Conservation (phyloP, 2,888 invertebrate species). For the Heliothis peltigera region DNA sequence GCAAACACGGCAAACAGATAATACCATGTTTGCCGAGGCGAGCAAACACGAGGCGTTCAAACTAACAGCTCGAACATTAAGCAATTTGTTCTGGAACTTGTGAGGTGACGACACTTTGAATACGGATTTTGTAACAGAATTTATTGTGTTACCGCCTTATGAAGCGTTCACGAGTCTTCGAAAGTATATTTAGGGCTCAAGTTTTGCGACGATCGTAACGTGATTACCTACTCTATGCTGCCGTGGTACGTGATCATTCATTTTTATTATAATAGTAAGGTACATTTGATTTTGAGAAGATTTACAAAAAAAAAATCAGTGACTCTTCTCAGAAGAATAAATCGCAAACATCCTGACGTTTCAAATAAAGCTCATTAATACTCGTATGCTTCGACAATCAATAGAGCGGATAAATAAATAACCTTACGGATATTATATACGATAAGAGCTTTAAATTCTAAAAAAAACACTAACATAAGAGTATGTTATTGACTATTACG, state of each 20-base stretch:
- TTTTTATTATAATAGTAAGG: conserved; percentile 21
- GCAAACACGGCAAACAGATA: conserved; percentile 63
- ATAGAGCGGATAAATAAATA: too few species aligned
- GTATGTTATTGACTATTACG: too few species aligned
- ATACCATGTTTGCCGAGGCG: conserved; percentile 58
- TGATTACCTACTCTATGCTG: background rate
- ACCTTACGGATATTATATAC: too few species aligned
- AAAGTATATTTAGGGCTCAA: conserved; percentile 20
- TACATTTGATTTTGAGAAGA: conserved; percentile 41
- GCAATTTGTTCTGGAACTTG: conserved; percentile 63
- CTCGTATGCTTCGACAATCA: too few species aligned
- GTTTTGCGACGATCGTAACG: conserved; percentile 3
- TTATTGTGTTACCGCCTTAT: conserved; percentile 24
- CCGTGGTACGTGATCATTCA: background rate
- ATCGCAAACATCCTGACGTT: too few species aligned
- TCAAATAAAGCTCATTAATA: too few species aligned
- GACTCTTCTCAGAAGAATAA: too few species aligned
- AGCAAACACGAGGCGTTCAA: conserved; percentile 55
- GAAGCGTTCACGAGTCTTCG: conserved; percentile 4
- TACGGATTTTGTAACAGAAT: conserved; percentile 27
- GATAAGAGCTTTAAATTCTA: too few species aligned
- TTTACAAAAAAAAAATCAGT: too few species aligned
- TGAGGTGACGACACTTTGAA: conserved; percentile 49
- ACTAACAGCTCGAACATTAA: conserved; percentile 58
- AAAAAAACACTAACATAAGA: too few species aligned